Conservation (phyloP, 2,888 invertebrate species). For the Sphecodes monilicornis region DNA sequence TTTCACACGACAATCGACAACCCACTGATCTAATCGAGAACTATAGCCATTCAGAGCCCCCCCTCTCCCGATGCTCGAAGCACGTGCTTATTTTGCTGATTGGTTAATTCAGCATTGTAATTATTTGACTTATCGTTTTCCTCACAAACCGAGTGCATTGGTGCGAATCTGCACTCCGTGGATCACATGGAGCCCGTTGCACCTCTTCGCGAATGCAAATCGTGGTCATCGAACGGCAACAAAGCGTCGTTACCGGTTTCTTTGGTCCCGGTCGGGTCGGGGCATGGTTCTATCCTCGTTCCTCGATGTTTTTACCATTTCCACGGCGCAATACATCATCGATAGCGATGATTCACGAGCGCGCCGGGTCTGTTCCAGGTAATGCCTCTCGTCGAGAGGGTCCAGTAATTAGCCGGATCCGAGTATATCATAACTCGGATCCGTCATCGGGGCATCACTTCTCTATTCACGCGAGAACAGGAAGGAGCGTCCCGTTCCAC, state of each 20-base stretch:
- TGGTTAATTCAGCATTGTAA: too few species aligned
- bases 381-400: slow-evolving; percentile 30
- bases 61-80: too few species aligned
- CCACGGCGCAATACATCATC: slow-evolving; percentile 41
- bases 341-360: slow-evolving; percentile 51
- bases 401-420: slow-evolving; percentile 55
- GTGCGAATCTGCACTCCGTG: not conserved
- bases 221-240: slow-evolving; percentile 13
- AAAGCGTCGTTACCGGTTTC: slow-evolving; percentile 33
- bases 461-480: slow-evolving; percentile 42
- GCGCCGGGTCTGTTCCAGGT: slow-evolving; percentile 10
- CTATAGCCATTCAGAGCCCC: too few species aligned
- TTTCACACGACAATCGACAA: too few species aligned
- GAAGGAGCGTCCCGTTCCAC: slow-evolving; percentile 38
- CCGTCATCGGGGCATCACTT: slow-evolving; percentile 59
- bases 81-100: too few species aligned
- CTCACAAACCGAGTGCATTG: not conserved
- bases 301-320: not conserved
- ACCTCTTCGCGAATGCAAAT: slow-evolving; percentile 27
- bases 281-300: not conserved
- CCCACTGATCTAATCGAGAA: too few species aligned
- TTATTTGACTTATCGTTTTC: too few species aligned
- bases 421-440: slow-evolving; percentile 54
- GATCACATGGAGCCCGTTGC: slow-evolving; percentile 6
- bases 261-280: slow-evolving; percentile 5